Percentiles rank a stretch among this genome's conserved stretches.
These are phyloP conservation scores for Chymomyza procnemis DNA, from an alignment of 2,888 invertebrate genomes.

Conservation along the genomic window DNA sequence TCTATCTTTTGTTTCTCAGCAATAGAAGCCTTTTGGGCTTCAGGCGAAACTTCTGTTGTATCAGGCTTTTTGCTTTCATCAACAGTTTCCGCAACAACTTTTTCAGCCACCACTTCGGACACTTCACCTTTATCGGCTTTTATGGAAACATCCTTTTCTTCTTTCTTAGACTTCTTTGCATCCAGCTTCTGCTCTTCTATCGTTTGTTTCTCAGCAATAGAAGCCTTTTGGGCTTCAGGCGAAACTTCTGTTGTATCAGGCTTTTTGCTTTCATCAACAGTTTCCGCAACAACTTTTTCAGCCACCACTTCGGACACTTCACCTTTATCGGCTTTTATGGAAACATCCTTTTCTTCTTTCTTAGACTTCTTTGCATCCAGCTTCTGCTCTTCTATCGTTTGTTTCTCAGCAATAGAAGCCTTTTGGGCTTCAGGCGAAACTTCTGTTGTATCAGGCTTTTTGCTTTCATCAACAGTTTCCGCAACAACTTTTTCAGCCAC, in stretches of 20 bases:
- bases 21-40: slow-evolving; percentile 5
- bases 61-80: slow-evolving; percentile 24
- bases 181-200: slow-evolving; percentile 17
- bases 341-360: slow-evolving; percentile 3
- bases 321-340: not conserved
- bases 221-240: slow-evolving; percentile 12
- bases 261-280: slow-evolving; percentile 6
- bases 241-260: slow-evolving; percentile 10
- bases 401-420: not conserved
- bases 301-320: slow-evolving; percentile 6
- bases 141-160: slow-evolving; percentile 15
- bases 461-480: not conserved
- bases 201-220: slow-evolving; percentile 10
- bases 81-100: slow-evolving; percentile 16
- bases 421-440: not conserved
- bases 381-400: slow-evolving; percentile 25
- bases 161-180: slow-evolving; percentile 28
- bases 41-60: not conserved
- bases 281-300: slow-evolving; percentile 18
- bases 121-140: slow-evolving; percentile 10
- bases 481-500: slow-evolving; percentile 3
- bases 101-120: slow-evolving; percentile 23
- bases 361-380: slow-evolving; percentile 3
- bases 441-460: slow-evolving; percentile 10
- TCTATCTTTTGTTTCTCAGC: slow-evolving; percentile 16